phyloP scores from a whole-genome alignment of 23 tunicate species.

The Trididemnum nubilum region DNA sequence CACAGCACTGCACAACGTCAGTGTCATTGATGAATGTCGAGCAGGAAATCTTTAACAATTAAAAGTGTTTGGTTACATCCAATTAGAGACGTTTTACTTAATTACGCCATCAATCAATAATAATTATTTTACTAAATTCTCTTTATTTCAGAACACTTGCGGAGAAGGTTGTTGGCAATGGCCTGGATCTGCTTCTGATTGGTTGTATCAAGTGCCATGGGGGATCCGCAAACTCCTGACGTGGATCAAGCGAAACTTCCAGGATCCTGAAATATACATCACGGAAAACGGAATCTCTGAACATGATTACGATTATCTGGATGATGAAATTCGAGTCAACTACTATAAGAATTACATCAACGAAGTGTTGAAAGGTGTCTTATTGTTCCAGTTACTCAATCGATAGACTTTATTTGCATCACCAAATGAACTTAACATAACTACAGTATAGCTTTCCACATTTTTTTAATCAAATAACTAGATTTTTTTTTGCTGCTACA shows the following conservation, averaged over 20 bases:
- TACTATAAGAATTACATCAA: constrained; percentile 83
- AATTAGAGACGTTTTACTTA: no score
- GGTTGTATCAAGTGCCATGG: constrained; percentile 97
- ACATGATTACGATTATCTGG: constrained; percentile 43
- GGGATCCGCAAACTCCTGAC: constrained; percentile 82
- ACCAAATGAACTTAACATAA: background rate
- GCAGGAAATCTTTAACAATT: no score
- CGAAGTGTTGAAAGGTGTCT: constrained; percentile 89
- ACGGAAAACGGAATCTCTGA: constrained; percentile 98
- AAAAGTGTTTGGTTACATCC: no score
- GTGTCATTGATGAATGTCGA: no score
- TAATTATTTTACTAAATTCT: no score
- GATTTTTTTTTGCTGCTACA: no score
- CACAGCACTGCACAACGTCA: no score
- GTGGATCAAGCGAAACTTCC: constrained; percentile 85
- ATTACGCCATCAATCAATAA: no score
- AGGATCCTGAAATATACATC: constrained; percentile 89
- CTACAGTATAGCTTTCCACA: no score
- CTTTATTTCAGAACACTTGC: constrained; percentile 59
- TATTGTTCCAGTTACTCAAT: no score
- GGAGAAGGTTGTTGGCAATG: constrained; percentile 81
- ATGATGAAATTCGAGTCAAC: constrained; percentile 69
- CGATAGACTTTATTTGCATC: background rate
- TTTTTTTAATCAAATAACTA: no score
- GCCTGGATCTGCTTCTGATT: constrained; percentile 95